A percentile compares a stretch with the other conserved stretches of the same genome.
These are phyloP conservation scores for Drosophila kepulauana DNA, from an alignment of 1,140 invertebrate genomes.

Conservation along the genomic window DNA sequence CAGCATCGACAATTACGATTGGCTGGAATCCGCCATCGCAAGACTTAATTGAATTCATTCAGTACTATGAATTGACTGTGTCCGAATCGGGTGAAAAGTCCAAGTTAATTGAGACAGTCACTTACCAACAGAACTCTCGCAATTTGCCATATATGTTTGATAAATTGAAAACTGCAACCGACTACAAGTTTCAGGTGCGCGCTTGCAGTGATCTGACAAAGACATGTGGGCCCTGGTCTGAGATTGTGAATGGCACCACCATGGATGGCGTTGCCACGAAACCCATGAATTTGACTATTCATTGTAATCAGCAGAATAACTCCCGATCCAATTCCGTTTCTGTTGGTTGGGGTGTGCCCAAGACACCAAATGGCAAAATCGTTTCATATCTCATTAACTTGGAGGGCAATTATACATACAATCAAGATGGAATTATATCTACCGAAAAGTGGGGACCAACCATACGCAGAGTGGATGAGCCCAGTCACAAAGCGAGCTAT, in stretches of 20 bases:
- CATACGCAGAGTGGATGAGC: slow-evolving; percentile 87
- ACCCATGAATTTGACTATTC: slow-evolving; percentile 86
- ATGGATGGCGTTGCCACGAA: slow-evolving; percentile 90
- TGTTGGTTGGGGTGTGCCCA: slow-evolving; percentile 90
- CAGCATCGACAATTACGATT: slow-evolving; percentile 91
- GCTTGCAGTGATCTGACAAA: slow-evolving; percentile 92
- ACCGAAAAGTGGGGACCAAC: slow-evolving; percentile 87
- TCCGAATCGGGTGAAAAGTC: slow-evolving; percentile 87
- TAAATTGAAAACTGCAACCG: slow-evolving; percentile 90
- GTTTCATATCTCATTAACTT: slow-evolving; percentile 87
- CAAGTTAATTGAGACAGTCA: slow-evolving; percentile 86
- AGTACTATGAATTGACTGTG: slow-evolving; percentile 91
- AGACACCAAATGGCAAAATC: slow-evolving; percentile 91
- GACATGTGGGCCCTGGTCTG: slow-evolving; percentile 91
- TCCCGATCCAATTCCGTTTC: slow-evolving; percentile 88
- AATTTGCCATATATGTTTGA: slow-evolving; percentile 91
- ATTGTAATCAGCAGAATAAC: slow-evolving; percentile 89
- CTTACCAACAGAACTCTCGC: slow-evolving; percentile 87
- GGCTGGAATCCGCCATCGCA: slow-evolving; percentile 89
- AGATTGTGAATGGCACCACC: slow-evolving; percentile 91
- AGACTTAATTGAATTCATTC: slow-evolving; percentile 89
- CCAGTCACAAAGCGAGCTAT: slow-evolving; percentile 69
- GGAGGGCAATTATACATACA: slow-evolving; percentile 87
- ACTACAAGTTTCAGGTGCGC: slow-evolving; percentile 90
- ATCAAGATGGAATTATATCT: slow-evolving; percentile 86